Conservation (phyloP, 2,888 invertebrate species). For the Rhyacophila evoluta region DNA sequence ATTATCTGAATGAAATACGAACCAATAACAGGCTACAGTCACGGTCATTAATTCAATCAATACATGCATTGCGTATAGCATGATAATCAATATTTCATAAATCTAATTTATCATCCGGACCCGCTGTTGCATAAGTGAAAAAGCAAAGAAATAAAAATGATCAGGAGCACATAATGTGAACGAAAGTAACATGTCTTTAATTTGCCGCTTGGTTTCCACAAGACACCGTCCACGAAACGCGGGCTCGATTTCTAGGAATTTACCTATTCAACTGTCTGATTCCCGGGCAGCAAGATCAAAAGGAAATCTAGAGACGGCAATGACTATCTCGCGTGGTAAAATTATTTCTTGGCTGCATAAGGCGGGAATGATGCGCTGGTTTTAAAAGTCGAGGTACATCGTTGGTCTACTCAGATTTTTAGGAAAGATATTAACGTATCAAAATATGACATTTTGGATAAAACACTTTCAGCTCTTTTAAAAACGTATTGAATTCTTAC, state of each 20-base stretch:
- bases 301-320: constrained; percentile 46
- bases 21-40: not conserved
- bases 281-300: constrained; percentile 43
- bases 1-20: not conserved
- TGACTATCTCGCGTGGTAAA: constrained; percentile 39
- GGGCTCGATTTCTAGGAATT: constrained; percentile 45
- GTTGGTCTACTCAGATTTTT: not conserved
- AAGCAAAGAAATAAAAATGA: constrained; percentile 37
- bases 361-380: constrained; percentile 40
- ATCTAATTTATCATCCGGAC: constrained; percentile 49
- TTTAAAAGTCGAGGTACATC: not conserved
- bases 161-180: constrained; percentile 43
- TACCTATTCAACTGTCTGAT: constrained; percentile 44
- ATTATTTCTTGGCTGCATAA: constrained; percentile 46
- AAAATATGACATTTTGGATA: constrained; percentile 6
- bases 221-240: constrained; percentile 32
- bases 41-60: constrained; percentile 43
- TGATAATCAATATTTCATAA: constrained; percentile 51
- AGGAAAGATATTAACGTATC: not conserved
- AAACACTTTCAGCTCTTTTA: not conserved
- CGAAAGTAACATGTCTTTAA: constrained; percentile 52
- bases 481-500: no score
- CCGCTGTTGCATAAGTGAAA: constrained; percentile 29
- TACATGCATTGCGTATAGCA: constrained; percentile 31
- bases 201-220: constrained; percentile 50